Evolutionary conservation across 2,797 vertebrate genomes (phyloP), one percentile per base, ranked within the genome.

Genomic region (Chelmon rostratus): DNA sequence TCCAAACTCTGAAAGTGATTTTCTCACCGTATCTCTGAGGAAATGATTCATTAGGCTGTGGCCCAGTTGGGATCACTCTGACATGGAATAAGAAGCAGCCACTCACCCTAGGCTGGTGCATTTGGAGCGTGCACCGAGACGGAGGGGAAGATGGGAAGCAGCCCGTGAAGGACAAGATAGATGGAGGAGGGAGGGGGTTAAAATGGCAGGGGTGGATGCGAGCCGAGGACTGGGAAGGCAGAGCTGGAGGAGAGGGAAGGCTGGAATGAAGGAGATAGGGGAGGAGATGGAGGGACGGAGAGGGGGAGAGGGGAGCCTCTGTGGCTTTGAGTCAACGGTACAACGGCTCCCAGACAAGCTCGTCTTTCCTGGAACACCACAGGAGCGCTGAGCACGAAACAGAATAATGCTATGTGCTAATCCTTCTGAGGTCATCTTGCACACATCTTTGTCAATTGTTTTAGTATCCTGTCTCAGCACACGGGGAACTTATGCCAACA

Each of bases 51-150:
- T 91, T 91, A 91, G 87, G 82, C 86, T 68, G 79, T 44, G 82
- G 85, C 84, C 88, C 82, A 85, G 82, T 91, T 92, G 85, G 88
- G 88, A 89, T 83, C 68, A 23, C 74, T 90, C 85, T 88, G 86
- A 91, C 81, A 79, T 73, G 77, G 89, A 93, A 94, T 89, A 86
- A 92, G 90, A 93, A 93, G 92, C 91, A 94, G 92, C 86, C 80
- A 83, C 87, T 84, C 86, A 88, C 87, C 89, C 83, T 58, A 47
- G 91, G 91, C 90, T 81, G 88, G 79, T 81, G 83, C 62, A 19
- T 84, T 90, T 82, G 77, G 83, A 90, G 82, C 42, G 65, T 2
- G 76, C 78, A 77, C 73, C 23, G 75, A 82, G 83, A 89, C 80
- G 21, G 89, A 84, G 76, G 80, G 83, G 83, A 75, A 79, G 82